Evolutionary conservation across 2,888 invertebrate species (phyloP), one percentile per base, ranked within the genome.

Genomic region (Ligdia adustata): DNA sequence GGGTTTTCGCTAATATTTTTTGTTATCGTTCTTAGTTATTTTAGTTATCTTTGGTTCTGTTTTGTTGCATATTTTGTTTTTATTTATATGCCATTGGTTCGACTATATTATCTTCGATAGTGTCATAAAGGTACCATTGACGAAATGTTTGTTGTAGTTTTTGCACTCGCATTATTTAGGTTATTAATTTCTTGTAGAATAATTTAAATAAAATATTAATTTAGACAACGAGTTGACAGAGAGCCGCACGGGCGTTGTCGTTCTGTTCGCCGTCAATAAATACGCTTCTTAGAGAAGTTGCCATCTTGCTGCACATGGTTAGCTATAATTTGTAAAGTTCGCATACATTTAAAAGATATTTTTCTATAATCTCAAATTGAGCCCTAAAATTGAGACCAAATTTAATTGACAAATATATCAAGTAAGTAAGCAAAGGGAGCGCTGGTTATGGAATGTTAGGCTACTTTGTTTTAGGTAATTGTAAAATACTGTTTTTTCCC

Each of bases 401-500:
- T 83, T 80, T 66, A 65, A 71, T 75, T 72, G 66, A 69, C 71
- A 74, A 67, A 65, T 61, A 51, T 62, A 63, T 68, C 57, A 41
- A 66, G 68, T 74, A 67, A 69, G 55, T 69, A 69, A 70, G 67
- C 57, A n/a, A n/a, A n/a, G n/a, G n/a, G 60, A 61, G 71, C 78
- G 80, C 80, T 75, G 75, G 74, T 67, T 64, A 34, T 62, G 60
- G 40, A 70, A 70, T 68, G 72, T 65, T 72, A 70, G 71, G 60
- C 62, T 71, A 73, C 79, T 75, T 44, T 74, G 76, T 53, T 79
- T 75, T 86, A 87, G 87, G 66, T 79, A 89, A 87, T 86, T 89
- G 87, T 89, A 87, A 79, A 82, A 79, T 79, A 80, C 73, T 84
- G 83, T 86, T 88, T 86, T n/a, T 82, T 66, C 72, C 78, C 78